Evolutionary conservation across 64 coral and sea anemone species (phyloP), one percentile per base, ranked within the genome.

Genomic region (Platygyra sinensis): DNA sequence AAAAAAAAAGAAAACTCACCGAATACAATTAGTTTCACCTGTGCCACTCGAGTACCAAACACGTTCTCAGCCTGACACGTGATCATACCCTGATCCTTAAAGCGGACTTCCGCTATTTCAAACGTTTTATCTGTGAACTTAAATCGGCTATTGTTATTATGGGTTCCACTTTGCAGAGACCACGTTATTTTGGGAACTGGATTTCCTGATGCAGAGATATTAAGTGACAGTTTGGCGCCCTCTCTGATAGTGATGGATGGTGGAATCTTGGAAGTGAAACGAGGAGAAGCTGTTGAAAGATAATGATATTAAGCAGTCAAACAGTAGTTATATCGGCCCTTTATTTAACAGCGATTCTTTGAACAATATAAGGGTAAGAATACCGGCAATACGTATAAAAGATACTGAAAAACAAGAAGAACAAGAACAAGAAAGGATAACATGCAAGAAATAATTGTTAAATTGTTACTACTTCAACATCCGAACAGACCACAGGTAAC

Each of bases 1-100:
- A 76, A 46, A 46, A 46, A 57, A 14, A 0, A 14, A n/a, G n/a
- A 0, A 65, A 51, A 49, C 85, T 80, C 49, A 93, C 84, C 91
- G 24, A 80, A 72, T 6, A 93, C 91, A 25, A 72, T 16, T 62
- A 93, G 84, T 46, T 93, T 63, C 10, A 76, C 91, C 1, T 49
- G 46, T 63, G 84, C 33, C 31, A 39, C 87, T 59, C 60, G 24
- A 12, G 24, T 30, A 88, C 87, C 85, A 74, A 93, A 93, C 42
- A 93, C 18, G 31, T 93, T 93, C 50, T 79, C n/a, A 49, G 84
- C 75, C 0, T 11, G 62, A 51, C 91, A 93, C 20, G 19, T 81
- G 39, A 86, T 80, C 38, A 36, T 32, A 60, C 91, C 91, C 29
- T 93, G 76, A 73, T 93, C 91, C 60, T 81, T 76, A 74, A 93